phyloP scores from a whole-genome alignment of 2,797 vertebrate species.

The Chromis chromis region DNA sequence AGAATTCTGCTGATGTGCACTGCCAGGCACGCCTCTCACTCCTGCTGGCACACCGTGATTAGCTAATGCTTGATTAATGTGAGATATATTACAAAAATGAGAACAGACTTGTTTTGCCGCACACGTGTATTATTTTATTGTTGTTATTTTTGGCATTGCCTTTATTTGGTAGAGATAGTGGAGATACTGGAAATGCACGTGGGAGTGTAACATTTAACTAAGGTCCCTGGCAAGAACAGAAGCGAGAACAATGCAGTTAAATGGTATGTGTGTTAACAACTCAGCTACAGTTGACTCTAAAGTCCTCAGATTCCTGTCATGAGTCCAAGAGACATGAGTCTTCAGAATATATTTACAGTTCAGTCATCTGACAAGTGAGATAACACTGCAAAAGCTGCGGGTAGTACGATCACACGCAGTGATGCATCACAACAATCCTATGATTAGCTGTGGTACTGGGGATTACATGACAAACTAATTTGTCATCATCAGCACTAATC shows the following conservation, averaged over 20 bases:
- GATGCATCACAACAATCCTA: background rate
- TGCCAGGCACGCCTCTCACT: too few relatives aligned
- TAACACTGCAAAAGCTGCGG: background rate
- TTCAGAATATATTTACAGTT: background rate
- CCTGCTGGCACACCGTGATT: too few relatives aligned
- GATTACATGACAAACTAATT: background rate
- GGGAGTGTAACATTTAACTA: background rate
- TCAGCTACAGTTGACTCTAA: background rate
- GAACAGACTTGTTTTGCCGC: too few relatives aligned
- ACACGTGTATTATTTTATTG: too few relatives aligned
- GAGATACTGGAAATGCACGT: background rate
- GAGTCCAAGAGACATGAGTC: background rate
- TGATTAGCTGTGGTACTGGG: background rate
- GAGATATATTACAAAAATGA: too few relatives aligned
- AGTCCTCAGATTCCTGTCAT: background rate
- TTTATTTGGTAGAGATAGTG: background rate
- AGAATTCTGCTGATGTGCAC: too few relatives aligned
- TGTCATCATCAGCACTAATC: background rate
- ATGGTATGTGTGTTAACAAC: background rate
- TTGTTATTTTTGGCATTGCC: too few relatives aligned
- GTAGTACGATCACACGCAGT: fast-evolving
- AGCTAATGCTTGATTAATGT: too few relatives aligned
- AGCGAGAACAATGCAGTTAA: background rate
- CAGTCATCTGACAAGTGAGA: background rate
- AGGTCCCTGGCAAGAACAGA: background rate